Evolutionary conservation across 2,888 invertebrate species (phyloP), one percentile per base, ranked within the genome.

Genomic region (Pseudococcus viburni): DNA sequence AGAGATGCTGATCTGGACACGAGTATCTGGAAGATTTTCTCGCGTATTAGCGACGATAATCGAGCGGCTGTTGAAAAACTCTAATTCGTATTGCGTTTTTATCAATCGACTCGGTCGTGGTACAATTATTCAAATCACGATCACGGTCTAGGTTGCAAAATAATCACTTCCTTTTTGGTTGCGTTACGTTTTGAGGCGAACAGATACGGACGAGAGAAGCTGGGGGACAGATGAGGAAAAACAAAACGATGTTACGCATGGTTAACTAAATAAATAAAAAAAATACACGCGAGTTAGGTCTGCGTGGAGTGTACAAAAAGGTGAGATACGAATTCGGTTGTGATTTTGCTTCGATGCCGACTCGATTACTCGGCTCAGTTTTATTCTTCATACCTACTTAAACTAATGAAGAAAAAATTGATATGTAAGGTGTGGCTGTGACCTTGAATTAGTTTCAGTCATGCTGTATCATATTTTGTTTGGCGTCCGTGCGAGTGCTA

Each of bases 361-460:
- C n/a, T 59, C n/a, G 17, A n/a, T 1, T 59, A n/a, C 19, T n/a
- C 19, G 59, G 5, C 55, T 15, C 55, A 19, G 59, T 5, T 59
- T 5, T 64, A 4, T 73, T 33, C 33, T 17, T 73, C 33, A 12
- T 4, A 22, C n/a, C 42, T 42, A 42, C 8, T 42, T 42, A 42
- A 9, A 46, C 46, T 83, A 83, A 83, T 83, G 46, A 64, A 64
- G 64, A 83, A 83, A 83, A 83, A 83, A 83, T 83, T 83, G 80
- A 83, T 83, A 83, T 73, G 73, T 83, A 83, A 85, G 85, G 85
- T 55, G 85, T 85, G 59, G 85, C 59, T 85, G 42, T 85, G 85
- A 85, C 85, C 85, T 85, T 85, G 85, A 59, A 85, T 85, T 85
- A 59, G 85, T 85, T 85, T 59, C 85, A 85, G 85, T 85, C 85